These are phyloP conservation scores for Oikopleura albicans DNA, from an alignment of 23 tunicate species.

Conservation along the genomic window DNA sequence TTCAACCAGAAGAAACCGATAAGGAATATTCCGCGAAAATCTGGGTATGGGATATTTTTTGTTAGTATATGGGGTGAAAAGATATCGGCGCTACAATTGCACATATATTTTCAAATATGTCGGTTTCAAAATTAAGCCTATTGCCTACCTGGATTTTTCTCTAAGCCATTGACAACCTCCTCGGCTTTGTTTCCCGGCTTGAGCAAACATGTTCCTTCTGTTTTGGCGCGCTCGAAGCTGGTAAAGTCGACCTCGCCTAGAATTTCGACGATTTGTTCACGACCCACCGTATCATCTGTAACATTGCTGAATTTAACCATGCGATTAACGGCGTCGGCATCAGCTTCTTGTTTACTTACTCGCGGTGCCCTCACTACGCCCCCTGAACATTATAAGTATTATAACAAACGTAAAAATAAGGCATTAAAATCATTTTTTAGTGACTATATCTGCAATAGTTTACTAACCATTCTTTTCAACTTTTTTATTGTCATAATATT, in stretches of 20 bases:
- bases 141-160: background rate
- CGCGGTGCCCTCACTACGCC: too few species aligned
- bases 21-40: too few species aligned
- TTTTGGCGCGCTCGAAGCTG: background rate
- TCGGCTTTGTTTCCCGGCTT: background rate
- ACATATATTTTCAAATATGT: too few species aligned
- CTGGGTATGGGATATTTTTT: too few species aligned
- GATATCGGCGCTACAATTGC: too few species aligned
- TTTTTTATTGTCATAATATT: slow-evolving; percentile 6
- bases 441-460: too few species aligned
- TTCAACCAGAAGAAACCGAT: background rate
- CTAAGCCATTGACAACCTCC: background rate
- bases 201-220: background rate
- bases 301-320: background rate
- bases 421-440: background rate
- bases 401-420: too few species aligned
- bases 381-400: too few species aligned
- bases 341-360: too few species aligned
- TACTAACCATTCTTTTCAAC: background rate
- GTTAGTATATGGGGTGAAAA: too few species aligned
- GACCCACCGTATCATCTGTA: background rate
- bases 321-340: background rate
- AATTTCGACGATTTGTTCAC: background rate
- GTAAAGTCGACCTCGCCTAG: background rate
- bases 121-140: too few species aligned